phyloP scores from a whole-genome alignment of 2,888 invertebrate genomes.

The Calameuta pallipes region DNA sequence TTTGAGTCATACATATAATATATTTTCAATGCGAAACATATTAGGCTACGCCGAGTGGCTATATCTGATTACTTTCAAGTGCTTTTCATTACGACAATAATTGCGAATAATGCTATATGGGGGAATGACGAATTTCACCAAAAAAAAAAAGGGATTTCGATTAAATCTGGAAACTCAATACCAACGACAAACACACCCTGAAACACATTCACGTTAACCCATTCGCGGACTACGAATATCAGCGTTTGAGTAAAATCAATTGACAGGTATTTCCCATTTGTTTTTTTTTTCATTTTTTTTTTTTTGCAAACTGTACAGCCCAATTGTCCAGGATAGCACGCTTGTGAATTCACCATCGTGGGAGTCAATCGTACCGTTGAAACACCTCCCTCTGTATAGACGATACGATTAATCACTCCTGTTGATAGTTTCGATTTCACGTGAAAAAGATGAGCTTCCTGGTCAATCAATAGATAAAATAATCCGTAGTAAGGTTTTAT shows the following conservation, averaged over 20 bases:
- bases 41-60: background rate
- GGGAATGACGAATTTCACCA: background rate
- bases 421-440: conserved; percentile 1
- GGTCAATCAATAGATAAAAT: background rate
- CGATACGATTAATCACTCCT: conserved; percentile 1
- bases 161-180: background rate
- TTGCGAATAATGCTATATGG: background rate
- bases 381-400: background rate
- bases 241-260: background rate
- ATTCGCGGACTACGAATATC: background rate
- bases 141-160: background rate
- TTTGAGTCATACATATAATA: background rate
- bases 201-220: background rate
- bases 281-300: background rate
- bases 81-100: background rate
- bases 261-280: background rate
- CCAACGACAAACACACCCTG: background rate
- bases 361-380: background rate
- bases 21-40: background rate
- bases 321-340: background rate
- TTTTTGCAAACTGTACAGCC: background rate
- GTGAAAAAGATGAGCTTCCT: background rate
- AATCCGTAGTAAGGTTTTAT: background rate
- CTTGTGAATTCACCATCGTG: background rate
- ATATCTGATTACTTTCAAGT: background rate